A percentile compares a stretch with the other conserved stretches of the same genome.
These are phyloP conservation scores for Hypena proboscidalis DNA, from an alignment of 2,888 invertebrate genomes.

Conservation along the genomic window DNA sequence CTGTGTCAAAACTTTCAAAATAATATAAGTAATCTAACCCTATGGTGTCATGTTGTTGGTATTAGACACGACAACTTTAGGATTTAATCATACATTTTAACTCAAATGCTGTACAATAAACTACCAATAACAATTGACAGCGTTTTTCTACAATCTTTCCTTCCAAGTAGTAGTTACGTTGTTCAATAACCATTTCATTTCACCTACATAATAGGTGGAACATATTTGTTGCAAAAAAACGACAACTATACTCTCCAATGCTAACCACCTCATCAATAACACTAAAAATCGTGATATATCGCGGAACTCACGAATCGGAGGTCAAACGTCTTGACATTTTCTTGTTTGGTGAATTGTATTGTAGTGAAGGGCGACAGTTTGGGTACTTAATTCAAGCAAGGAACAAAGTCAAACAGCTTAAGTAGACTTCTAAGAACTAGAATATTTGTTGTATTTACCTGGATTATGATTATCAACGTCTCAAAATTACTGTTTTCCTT, in stretches of 20 bases:
- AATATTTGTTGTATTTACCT: constrained; percentile 55
- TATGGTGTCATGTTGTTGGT: background rate
- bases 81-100: background rate
- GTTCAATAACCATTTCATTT: constrained; percentile 64
- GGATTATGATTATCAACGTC: constrained; percentile 40
- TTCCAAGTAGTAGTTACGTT: constrained; percentile 46
- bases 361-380: constrained; percentile 74
- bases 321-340: constrained; percentile 79
- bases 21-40: background rate
- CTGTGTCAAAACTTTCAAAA: constrained; percentile 25
- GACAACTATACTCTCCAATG: constrained; percentile 14
- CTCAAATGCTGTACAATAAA: background rate
- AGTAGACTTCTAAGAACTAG: constrained; percentile 3
- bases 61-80: background rate
- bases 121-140: background rate
- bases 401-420: too few relatives aligned
- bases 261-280: constrained; percentile 17
- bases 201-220: constrained; percentile 63
- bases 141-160: constrained; percentile 13
- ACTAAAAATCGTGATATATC: constrained; percentile 35
- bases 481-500: constrained; percentile 69
- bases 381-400: too few relatives aligned
- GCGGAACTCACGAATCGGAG: constrained; percentile 66
- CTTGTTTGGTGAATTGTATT: constrained; percentile 60
- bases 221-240: constrained; percentile 38